Base-by-base conservation (phyloP, 2,888 invertebrate species). In the Mythimna impura region DNA sequence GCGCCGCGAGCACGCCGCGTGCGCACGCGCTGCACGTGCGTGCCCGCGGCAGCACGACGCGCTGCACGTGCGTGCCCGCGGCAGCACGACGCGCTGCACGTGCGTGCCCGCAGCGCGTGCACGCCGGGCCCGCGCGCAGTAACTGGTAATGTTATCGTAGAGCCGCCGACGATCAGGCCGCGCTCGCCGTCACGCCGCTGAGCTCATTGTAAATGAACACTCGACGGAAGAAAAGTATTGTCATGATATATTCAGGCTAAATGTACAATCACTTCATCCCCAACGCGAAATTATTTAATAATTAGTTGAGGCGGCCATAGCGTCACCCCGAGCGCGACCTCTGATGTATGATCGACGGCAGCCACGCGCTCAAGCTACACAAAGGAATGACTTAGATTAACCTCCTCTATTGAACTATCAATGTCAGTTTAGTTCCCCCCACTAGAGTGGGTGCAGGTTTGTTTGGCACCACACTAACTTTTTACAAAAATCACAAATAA, bases 311-410 rank as follows among this genome's bases (percentile, higher is more conserved):
- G 68, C 54, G 43, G 14, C 30, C 52, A 54, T 54, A 66, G 36
- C 68, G 43, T 0, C 78, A 63, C 78, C 20, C 25, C 22, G 78
- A 65, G 66, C 80, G 82, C 78, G 77, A 20, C 80, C 60, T 22
- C 25, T n/a, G 66, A 64, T 8, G 47, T n/a, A 17, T 7, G 73
- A 64, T 54, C 74, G 64, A n/a, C 81, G 83, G 81, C 87, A 70
- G 87, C 84, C 84, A 36, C 88, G 84, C 87, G 86, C 88, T 80
- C 86, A 80, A 90, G 88, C 89, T 89, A 88, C 90, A 89, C 89
- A 89, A 89, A 91, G 93, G 93, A 93, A 93, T 94, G 93, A 94
- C 93, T 93, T 92, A 93, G 91, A 92, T 89, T 74, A 60, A 86
- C 84, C 89, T 87, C 88, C 87, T 86, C 87, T 81, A 84, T 82